Conservation (phyloP, 2,797 vertebrate species). For the Hypotaenidia okinawae region DNA sequence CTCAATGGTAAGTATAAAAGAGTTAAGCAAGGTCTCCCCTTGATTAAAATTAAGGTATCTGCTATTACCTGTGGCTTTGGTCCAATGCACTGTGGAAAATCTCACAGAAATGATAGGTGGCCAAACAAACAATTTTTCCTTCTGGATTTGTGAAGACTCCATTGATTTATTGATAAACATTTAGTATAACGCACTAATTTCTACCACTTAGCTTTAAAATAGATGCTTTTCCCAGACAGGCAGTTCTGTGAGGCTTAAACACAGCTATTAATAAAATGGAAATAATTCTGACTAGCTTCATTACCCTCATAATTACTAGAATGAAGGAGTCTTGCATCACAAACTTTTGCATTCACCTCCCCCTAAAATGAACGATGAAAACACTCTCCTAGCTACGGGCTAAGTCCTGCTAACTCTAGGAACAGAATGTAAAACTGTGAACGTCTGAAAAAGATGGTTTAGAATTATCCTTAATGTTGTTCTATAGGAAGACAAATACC, state of each 20-base stretch:
- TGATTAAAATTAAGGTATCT: background rate
- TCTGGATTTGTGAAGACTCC: constrained; percentile 10
- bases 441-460: background rate
- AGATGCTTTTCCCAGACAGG: background rate
- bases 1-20: background rate
- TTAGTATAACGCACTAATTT: background rate
- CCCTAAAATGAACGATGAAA: background rate
- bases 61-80: background rate
- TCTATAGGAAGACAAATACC: background rate
- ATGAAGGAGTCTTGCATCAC: background rate
- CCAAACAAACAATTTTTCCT: background rate
- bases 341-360: background rate
- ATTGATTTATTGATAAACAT: constrained; percentile 13
- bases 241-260: background rate
- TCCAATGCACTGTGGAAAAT: background rate
- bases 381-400: background rate
- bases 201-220: constrained; percentile 15
- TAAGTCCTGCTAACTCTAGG: background rate
- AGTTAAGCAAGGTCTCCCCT: background rate
- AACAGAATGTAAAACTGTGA: background rate
- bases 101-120: background rate
- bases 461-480: background rate
- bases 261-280: constrained; percentile 20
- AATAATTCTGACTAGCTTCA: constrained; percentile 8
- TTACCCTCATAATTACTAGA: constrained; percentile 7